phyloP scores from a whole-genome alignment of 2,113 vertebrate species.

The Falco punctatus region DNA sequence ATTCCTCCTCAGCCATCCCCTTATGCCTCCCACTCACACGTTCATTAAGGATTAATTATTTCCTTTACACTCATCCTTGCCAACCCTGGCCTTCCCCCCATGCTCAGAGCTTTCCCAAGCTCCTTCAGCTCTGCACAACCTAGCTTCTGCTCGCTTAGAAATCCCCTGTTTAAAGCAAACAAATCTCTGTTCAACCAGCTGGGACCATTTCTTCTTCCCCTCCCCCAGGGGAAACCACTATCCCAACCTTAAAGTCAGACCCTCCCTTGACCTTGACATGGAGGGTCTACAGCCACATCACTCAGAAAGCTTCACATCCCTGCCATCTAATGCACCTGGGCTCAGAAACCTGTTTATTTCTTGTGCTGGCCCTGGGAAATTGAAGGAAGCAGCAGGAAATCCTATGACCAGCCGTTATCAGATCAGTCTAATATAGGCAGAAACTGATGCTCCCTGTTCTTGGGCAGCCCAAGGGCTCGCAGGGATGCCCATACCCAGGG shows the following conservation, averaged over 20 bases:
- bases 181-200: background rate
- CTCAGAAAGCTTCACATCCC: background rate
- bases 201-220: background rate
- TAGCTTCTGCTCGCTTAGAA: background rate
- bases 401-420: background rate
- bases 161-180: background rate
- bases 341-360: background rate
- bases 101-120: background rate
- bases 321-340: background rate
- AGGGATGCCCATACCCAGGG: background rate
- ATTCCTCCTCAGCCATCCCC: background rate
- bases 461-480: background rate
- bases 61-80: constrained; percentile 31
- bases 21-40: background rate
- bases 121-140: constrained; percentile 3
- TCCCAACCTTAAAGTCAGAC: background rate
- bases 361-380: background rate
- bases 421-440: background rate
- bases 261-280: background rate
- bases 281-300: fast-evolving
- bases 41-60: constrained; percentile 42
- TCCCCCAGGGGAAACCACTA: background rate
- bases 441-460: background rate
- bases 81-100: background rate
- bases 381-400: background rate